Conservation (phyloP, 2,113 vertebrate genomes). For the Nothobranchius kuhntae region DNA sequence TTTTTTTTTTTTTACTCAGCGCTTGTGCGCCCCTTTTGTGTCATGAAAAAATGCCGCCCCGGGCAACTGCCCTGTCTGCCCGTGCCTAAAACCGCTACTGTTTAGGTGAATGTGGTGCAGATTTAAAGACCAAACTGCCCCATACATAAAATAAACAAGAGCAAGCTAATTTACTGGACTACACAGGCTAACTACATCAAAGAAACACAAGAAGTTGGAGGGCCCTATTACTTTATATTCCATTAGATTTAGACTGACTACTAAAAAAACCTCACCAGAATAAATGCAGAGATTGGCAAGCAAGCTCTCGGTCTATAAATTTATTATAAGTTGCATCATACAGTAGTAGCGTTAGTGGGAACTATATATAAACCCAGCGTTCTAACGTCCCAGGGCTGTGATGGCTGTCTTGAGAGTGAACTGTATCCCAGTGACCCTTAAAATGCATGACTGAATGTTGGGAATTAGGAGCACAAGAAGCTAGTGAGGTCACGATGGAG, state of each 20-base stretch:
- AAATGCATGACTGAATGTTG: slow-evolving; percentile 33
- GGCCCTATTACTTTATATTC: neutral
- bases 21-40: no score
- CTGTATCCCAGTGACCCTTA: slow-evolving; percentile 21
- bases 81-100: no score
- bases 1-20: no score
- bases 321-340: slow-evolving; percentile 24
- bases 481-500: slow-evolving; percentile 17
- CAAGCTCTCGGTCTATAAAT: neutral
- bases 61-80: no score
- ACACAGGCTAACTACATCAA: neutral
- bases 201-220: neutral
- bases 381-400: slow-evolving; percentile 29
- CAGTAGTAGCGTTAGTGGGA: slow-evolving; percentile 23
- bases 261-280: neutral
- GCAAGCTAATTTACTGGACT: neutral
- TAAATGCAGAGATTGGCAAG: neutral
- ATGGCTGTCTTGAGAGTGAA: slow-evolving; percentile 45
- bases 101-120: no score
- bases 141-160: neutral
- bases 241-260: neutral
- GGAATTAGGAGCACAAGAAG: slow-evolving; percentile 34
- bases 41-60: no score
- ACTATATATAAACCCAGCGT: slow-evolving; percentile 32
- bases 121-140: neutral